Evolutionary conservation across 2,113 vertebrate genomes (phyloP).

Genomic region (Odocoileus hemionus): DNA sequence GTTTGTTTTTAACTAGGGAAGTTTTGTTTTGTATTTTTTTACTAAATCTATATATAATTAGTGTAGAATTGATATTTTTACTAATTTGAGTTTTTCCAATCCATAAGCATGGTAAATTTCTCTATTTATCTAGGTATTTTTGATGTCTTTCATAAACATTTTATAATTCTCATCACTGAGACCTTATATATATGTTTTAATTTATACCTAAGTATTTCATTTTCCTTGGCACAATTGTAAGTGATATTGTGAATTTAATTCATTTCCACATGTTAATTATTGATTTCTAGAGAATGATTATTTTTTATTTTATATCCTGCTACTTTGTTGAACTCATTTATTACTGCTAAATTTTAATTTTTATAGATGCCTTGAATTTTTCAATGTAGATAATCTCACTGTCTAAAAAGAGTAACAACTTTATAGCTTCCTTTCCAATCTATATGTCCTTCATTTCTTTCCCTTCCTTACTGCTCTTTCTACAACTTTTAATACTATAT

Average conservation of each 20-base stretch:
- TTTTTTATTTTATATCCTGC: neutral
- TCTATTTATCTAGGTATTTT: neutral
- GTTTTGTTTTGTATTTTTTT: neutral
- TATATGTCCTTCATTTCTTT: neutral
- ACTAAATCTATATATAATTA: neutral
- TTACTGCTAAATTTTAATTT: neutral
- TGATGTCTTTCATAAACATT: neutral
- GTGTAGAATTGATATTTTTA: neutral
- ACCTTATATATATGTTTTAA: neutral
- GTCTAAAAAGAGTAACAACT: neutral
- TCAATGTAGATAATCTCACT: neutral
- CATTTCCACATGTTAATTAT: neutral
- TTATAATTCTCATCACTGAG: neutral
- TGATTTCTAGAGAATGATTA: neutral
- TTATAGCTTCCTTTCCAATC: neutral
- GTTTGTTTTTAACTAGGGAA: neutral
- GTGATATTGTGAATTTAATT: neutral
- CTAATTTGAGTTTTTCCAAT: neutral
- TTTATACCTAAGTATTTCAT: neutral
- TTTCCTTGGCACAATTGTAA: neutral
- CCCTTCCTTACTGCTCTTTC: neutral
- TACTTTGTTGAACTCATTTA: neutral
- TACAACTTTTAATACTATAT: neutral
- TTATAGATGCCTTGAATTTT: neutral
- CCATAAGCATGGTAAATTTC: neutral